Evolutionary conservation across 2,888 invertebrate genomes (phyloP).

Genomic region (Cantharis nigra): DNA sequence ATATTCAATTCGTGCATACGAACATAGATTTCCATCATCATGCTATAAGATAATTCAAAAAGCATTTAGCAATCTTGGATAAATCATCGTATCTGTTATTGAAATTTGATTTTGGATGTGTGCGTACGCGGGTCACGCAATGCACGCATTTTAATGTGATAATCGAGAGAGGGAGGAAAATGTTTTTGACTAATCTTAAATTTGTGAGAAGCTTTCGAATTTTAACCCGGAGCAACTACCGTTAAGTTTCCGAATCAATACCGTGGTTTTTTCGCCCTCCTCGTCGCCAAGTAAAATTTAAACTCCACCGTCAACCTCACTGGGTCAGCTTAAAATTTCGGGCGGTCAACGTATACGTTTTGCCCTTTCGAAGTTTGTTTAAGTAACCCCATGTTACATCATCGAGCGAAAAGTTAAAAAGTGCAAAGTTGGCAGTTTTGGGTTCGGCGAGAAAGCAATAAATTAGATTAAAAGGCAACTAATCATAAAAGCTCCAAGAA

Average conservation of each 20-base stretch:
- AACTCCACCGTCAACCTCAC: not conserved
- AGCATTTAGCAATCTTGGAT: not conserved
- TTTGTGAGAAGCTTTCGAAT: not conserved
- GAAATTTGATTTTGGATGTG: not conserved
- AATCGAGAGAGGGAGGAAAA: not conserved
- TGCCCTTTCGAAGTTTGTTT: not conserved
- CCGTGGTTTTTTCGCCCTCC: not conserved
- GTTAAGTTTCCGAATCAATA: not conserved
- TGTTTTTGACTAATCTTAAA: not conserved
- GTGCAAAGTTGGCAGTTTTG: not conserved
- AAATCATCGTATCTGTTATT: not conserved
- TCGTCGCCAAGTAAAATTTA: not conserved
- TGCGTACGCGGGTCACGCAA: constrained; percentile 3
- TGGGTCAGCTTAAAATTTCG: not conserved
- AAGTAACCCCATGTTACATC: not conserved
- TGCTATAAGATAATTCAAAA: constrained; percentile 6
- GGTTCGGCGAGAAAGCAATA: not conserved
- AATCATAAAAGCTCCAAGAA: not conserved
- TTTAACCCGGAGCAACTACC: not conserved
- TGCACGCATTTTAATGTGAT: not conserved
- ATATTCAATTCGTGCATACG: not conserved
- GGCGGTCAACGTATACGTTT: not conserved
- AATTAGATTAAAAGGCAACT: not conserved
- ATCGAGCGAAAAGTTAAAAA: not conserved
- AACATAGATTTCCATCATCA: not conserved